phyloP scores from a whole-genome alignment of 2,797 vertebrate genomes.

The Myoxocephalus aenaeus region DNA sequence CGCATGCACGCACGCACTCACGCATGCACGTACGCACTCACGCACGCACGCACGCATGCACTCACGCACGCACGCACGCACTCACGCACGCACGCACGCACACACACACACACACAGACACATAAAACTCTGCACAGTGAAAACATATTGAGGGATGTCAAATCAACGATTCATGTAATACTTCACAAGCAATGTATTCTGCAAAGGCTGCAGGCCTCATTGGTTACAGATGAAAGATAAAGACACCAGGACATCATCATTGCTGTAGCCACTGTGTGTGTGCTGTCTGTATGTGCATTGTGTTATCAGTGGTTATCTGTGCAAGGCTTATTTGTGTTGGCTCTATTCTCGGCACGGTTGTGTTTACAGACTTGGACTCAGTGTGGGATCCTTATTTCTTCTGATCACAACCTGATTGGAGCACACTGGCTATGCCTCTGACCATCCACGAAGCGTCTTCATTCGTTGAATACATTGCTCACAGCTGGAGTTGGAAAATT shows the following conservation, averaged over 20 bases:
- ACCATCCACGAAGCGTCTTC: slow-evolving; percentile 42
- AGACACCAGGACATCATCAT: slow-evolving; percentile 21
- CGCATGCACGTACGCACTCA: not conserved
- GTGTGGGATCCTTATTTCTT: slow-evolving; percentile 58
- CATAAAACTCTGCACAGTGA: slow-evolving; percentile 6
- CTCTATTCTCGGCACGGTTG: slow-evolving; percentile 35
- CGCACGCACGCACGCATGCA: slow-evolving; percentile 16
- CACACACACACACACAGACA: slow-evolving; percentile 7
- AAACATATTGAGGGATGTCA: slow-evolving; percentile 38
- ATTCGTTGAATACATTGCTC: slow-evolving; percentile 25
- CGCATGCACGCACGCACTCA: not conserved
- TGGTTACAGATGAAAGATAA: slow-evolving; percentile 44
- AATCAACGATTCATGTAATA: slow-evolving; percentile 53
- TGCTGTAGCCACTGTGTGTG: slow-evolving; percentile 4
- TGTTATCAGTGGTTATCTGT: slow-evolving; percentile 40
- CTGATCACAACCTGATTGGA: slow-evolving; percentile 65
- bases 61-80: not conserved
- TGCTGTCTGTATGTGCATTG: slow-evolving; percentile 7
- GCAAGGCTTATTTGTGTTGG: not conserved
- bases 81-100: too few species aligned
- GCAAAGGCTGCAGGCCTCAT: slow-evolving; percentile 29
- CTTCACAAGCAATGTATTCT: slow-evolving; percentile 43
- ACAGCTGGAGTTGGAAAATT: slow-evolving; percentile 49
- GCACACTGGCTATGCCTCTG: slow-evolving; percentile 40
- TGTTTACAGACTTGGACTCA: slow-evolving; percentile 50